Base-by-base conservation (phyloP, 2,888 invertebrate species). In the Buathra laborator region DNA sequence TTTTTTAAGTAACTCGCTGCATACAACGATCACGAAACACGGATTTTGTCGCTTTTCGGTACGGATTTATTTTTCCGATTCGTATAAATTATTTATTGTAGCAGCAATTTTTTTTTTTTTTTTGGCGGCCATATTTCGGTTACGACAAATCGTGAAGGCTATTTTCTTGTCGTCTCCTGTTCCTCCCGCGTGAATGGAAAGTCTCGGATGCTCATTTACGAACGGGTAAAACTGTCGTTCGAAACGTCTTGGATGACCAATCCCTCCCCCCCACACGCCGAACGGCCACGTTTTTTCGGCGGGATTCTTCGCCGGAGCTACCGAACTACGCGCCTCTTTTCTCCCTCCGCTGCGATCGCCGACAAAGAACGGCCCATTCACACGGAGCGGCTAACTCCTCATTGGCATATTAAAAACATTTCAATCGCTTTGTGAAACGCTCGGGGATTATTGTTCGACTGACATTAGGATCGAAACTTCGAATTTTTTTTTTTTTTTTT, bases 11-110 rank as follows among this genome's bases (percentile, higher is more conserved):
- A 90, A 87, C 86, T 81, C 81, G 75, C 64, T 79, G 87, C 86
- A 91, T 90, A 90, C 87, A 90, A 82, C 85, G 88, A 91, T 88
- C 90, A 89, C 89, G 90, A 88, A 82, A 79, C 53, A 24, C 59
- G 71, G 72, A 84, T 74, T 70, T 67, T 46, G 37, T 66, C 72
- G 29, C 24, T 9, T 43, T 72, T 37, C 67, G 12, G 72, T 67
- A 67, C 44, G 67, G 56, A 51, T 70, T 76, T 72, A 37, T 81
- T 81, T 74, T 68, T 75, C 48, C 37, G 37, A 37, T 37, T 37
- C 37, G 37, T 37, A 37, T 37, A 37, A 37, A 37, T 37, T 9
- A 37, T 37, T 37, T 37, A 37, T 37, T 37, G 37, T 1, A 37
- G 32, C 37, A 48, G 16, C 24, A 2, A 37, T 37, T 37, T 37